These are phyloP conservation scores for Coreius guichenoti DNA, from an alignment of 2,797 vertebrate species.

Conservation along the genomic window DNA sequence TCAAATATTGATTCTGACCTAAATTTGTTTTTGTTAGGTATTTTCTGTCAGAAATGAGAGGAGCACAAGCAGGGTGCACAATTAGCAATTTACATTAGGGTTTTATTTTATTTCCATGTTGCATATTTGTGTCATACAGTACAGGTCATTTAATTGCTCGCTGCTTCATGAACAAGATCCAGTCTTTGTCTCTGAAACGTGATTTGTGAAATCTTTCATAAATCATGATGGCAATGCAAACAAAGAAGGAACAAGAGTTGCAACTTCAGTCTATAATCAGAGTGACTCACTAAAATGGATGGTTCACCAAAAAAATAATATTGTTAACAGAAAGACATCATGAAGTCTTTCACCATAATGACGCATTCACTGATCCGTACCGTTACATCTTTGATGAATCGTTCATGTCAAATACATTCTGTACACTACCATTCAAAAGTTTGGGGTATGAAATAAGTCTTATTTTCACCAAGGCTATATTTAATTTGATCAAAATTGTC, in stretches of 20 bases:
- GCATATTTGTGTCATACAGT: not conserved
- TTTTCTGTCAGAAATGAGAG: not conserved
- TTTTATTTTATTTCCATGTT: not conserved
- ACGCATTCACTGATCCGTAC: not conserved
- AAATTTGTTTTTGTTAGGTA: constrained; percentile 11
- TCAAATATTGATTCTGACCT: constrained; percentile 29
- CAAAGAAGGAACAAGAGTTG: not conserved
- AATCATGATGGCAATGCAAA: not conserved
- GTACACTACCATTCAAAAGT: not conserved
- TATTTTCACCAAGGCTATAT: not conserved
- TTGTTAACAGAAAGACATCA: not conserved
- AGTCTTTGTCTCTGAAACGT: constrained; percentile 13
- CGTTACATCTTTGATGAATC: not conserved
- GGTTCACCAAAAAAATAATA: not conserved
- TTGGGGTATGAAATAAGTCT: not conserved
- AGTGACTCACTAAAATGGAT: not conserved
- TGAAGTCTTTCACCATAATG: not conserved
- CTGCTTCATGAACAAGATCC: not conserved
- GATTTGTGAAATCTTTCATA: not conserved
- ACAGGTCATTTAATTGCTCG: not conserved
- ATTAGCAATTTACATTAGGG: not conserved
- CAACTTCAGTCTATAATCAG: not conserved
- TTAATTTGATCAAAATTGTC: not conserved
- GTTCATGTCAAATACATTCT: not conserved
- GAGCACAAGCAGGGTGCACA: not conserved